Evolutionary conservation across 2,113 vertebrate species (phyloP), one percentile per base, ranked within the genome.

Genomic region (Genyomyrus donnyi): DNA sequence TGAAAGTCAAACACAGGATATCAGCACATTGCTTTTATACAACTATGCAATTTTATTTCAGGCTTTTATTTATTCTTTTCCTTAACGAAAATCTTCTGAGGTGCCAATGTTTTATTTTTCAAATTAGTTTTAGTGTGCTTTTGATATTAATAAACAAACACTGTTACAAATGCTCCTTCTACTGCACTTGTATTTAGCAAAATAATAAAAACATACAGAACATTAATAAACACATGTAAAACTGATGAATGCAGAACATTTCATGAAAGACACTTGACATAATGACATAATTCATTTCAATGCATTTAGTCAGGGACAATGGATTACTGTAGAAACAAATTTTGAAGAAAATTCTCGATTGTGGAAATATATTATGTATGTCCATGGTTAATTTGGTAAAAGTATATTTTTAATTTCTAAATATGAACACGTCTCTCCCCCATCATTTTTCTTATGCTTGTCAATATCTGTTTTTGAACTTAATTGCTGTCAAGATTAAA

Each of bases 381-480:
- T 50, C 17, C 84, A 86, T 48, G n/a, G 48, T 21, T 48, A 80
- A 42, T 42, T 1, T 19, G 74, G 31, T 39, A 49, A 21, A n/a
- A n/a, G 39, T n/a, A 48, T 49, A 13, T 46, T 27, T 50, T 50
- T 13, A 5, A 50, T 50, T 74, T 74, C 27, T 66, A 39, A 70
- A 10, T 70, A 70, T 48, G 42, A 70, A 9, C 8, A 3, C 48
- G 4, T 6, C 70, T 5, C 6, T 19, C 15, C 46, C 19, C n/a
- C n/a, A 46, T 48, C 3, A 52, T 31, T 35, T 85, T 80, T 83
- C 17, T 53, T 50, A 83, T 89, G 50, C 39, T 62, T 62, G 52
- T 56, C 80, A 85, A n/a, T 89, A 50, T 89, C 88, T 83, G 8
- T 89, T 89, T 58, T 39, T 19, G 74, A 39, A 49, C 70, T 53